Percentiles rank a stretch among this genome's conserved stretches.
These are phyloP conservation scores for Burhinus bistriatus DNA, from an alignment of 2,113 vertebrate genomes.

Conservation along the genomic window DNA sequence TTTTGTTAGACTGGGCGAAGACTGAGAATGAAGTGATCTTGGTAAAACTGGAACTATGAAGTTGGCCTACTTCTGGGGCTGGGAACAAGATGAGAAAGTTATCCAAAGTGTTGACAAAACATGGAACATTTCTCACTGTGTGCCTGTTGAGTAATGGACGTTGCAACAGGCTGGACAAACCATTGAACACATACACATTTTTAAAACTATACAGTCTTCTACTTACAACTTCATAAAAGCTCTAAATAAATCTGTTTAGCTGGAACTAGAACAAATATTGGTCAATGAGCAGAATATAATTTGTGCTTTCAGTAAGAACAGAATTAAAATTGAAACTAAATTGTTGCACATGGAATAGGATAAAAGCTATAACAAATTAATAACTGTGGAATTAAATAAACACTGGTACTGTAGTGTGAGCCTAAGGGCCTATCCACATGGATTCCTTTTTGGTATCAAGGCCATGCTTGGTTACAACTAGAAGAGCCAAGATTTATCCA, in stretches of 20 bases:
- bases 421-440: neutral
- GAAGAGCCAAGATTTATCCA: neutral
- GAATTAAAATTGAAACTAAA: neutral
- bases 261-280: neutral
- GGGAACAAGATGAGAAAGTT: neutral
- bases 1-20: neutral
- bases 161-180: neutral
- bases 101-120: neutral
- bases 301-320: neutral
- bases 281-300: neutral
- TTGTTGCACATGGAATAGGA: neutral
- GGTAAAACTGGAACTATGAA: neutral
- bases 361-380: slow-evolving; percentile 2
- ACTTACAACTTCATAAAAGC: neutral
- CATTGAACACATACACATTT: neutral
- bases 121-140: neutral
- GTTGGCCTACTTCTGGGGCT: neutral
- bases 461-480: neutral
- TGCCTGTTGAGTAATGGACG: neutral
- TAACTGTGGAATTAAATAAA: neutral
- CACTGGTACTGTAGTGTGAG: neutral
- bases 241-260: neutral
- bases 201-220: neutral
- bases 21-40: neutral
- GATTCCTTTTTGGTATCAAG: neutral